Percentiles rank a stretch among this genome's conserved stretches.
phyloP scores from a whole-genome alignment of 2,888 invertebrate genomes.

The Macrophya annulata region DNA sequence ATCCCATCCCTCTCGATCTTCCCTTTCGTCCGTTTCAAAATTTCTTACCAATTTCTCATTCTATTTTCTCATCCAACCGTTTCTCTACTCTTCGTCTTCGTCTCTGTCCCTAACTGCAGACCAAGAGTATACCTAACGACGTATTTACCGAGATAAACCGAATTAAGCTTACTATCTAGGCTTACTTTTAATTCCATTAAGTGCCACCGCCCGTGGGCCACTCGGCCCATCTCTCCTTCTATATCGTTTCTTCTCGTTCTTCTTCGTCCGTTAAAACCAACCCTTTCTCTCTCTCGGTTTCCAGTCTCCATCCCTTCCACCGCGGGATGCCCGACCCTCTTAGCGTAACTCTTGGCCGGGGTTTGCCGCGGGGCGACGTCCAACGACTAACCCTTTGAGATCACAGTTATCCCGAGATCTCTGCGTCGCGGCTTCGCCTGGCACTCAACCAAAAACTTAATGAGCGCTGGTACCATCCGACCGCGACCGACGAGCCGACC shows the following conservation, averaged over 20 bases:
- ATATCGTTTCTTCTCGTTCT: slow-evolving; percentile 46
- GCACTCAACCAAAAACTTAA: slow-evolving; percentile 74
- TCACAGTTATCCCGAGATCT: slow-evolving; percentile 71
- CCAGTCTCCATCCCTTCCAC: slow-evolving; percentile 56
- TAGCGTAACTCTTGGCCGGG: slow-evolving; percentile 61
- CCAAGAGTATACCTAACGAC: slow-evolving; percentile 63
- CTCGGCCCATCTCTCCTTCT: slow-evolving; percentile 60
- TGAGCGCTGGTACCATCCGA: slow-evolving; percentile 64
- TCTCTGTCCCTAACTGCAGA: slow-evolving; percentile 42
- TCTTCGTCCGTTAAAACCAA: slow-evolving; percentile 58
- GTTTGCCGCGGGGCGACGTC: slow-evolving; percentile 65
- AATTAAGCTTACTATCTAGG: slow-evolving; percentile 70
- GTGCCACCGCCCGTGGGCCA: slow-evolving; percentile 61
- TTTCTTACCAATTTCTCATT: slow-evolving; percentile 27
- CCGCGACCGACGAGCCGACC: slow-evolving; percentile 42
- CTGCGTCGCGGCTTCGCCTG: slow-evolving; percentile 66
- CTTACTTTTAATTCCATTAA: slow-evolving; percentile 77
- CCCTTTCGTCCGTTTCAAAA: slow-evolving; percentile 37
- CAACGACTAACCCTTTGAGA: slow-evolving; percentile 74
- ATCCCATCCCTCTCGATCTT: neutral
- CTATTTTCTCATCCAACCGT: slow-evolving; percentile 2
- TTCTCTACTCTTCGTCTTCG: slow-evolving; percentile 24
- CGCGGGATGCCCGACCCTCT: slow-evolving; percentile 57
- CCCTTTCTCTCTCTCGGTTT: slow-evolving; percentile 55
- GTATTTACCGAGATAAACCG: slow-evolving; percentile 74